A percentile compares a stretch with the other conserved stretches of the same genome.
These are phyloP conservation scores for Labeo catla DNA, from an alignment of 2,113 vertebrate genomes.

Conservation along the genomic window DNA sequence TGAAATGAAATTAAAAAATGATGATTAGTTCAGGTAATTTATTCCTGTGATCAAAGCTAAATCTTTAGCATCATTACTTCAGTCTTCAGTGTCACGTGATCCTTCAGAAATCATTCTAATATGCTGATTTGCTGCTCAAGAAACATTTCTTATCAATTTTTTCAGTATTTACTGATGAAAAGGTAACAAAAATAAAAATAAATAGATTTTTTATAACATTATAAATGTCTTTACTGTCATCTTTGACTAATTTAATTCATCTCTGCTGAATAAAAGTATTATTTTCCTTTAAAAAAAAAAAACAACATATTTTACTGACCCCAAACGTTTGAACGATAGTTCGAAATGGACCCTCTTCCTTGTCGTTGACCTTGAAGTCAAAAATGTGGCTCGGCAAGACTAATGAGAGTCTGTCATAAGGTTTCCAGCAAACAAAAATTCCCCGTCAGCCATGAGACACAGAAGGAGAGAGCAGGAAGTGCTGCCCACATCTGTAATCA, in stretches of 20 bases:
- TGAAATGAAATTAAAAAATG: no score
- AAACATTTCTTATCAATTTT: not conserved
- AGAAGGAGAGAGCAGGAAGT: not conserved
- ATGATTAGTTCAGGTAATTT: not conserved
- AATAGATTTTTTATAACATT: not conserved
- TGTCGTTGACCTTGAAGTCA: not conserved
- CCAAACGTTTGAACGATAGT: not conserved
- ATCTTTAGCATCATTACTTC: not conserved
- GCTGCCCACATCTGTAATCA: conserved; percentile 15
- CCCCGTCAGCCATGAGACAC: not conserved
- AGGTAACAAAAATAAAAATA: not conserved
- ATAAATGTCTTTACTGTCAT: not conserved
- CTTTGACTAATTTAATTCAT: not conserved
- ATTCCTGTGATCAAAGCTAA: not conserved
- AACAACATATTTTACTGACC: no score
- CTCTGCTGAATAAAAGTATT: not conserved
- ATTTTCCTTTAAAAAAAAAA: no score
- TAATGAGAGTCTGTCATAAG: not conserved
- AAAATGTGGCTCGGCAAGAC: not conserved
- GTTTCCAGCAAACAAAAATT: conserved; percentile 1
- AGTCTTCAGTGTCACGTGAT: not conserved
- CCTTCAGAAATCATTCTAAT: not conserved
- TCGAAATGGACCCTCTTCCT: not conserved
- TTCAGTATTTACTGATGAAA: not conserved
- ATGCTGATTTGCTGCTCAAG: not conserved